Evolutionary conservation across 2,797 vertebrate species (phyloP).

Genomic region (Mus caroli): DNA sequence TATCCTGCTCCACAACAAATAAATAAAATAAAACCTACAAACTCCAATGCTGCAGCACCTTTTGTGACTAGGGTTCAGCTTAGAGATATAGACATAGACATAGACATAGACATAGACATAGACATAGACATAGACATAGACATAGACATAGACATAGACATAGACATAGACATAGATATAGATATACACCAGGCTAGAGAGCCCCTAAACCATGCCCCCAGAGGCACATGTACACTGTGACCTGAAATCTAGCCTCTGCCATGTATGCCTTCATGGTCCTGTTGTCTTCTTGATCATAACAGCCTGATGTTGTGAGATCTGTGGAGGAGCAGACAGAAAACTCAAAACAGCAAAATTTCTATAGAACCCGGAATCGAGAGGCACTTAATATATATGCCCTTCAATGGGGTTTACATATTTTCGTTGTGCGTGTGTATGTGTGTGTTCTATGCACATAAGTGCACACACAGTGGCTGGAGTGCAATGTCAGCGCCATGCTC

Average conservation of each 20-base stretch:
- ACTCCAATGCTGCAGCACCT: not conserved
- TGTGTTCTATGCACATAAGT: not conserved
- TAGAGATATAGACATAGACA: not conserved
- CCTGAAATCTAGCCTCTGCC: not conserved
- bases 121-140: not conserved
- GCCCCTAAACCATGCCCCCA: not conserved
- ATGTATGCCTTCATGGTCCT: not conserved
- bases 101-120: not conserved
- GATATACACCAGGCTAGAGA: not conserved
- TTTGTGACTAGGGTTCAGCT: conserved; percentile 56
- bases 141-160: too few relatives aligned
- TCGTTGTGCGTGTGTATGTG: not conserved
- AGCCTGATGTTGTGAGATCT: not conserved
- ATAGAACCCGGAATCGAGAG: not conserved
- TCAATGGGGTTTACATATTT: not conserved
- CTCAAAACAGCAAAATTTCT: not conserved
- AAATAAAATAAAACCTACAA: not conserved
- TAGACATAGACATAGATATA: not conserved
- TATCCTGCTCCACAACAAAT: not conserved
- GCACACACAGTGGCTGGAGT: not conserved
- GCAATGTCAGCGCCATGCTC: not conserved
- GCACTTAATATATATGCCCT: not conserved
- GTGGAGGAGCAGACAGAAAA: not conserved
- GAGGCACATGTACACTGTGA: not conserved
- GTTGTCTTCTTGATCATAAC: not conserved